Conservation (phyloP, 2,113 vertebrate genomes). For the Uria lomvia region DNA sequence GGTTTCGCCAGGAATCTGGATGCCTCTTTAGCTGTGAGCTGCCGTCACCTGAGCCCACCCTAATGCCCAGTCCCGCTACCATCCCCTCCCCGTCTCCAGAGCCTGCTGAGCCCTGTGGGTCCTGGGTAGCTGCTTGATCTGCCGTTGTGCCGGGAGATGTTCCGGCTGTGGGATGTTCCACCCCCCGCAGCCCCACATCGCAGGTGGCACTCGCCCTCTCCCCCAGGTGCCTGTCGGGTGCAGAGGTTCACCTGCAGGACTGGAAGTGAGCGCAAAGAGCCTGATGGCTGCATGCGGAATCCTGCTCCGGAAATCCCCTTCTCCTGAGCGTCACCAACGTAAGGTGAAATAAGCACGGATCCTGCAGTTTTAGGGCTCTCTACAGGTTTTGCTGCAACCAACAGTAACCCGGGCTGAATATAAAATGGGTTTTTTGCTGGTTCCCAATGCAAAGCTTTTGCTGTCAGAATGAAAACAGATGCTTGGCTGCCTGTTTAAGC, state of each 20-base stretch:
- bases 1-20: background rate
- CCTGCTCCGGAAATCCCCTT: background rate
- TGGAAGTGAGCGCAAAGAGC: no score
- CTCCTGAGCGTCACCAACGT: accelerated
- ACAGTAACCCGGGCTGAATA: background rate
- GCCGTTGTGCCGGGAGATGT: background rate
- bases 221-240: background rate
- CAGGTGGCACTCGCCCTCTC: background rate
- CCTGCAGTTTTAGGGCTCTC: conserved; percentile 4
- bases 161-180: background rate
- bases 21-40: background rate
- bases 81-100: background rate
- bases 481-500: background rate
- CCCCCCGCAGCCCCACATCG: accelerated
- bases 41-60: background rate
- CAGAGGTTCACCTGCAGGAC: background rate
- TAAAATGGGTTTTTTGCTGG: background rate
- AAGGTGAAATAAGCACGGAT: background rate
- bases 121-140: background rate
- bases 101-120: background rate
- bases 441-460: background rate
- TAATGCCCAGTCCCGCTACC: accelerated
- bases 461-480: background rate
- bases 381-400: background rate
- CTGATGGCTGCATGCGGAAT: background rate